These are phyloP conservation scores for Hypsopygia costalis DNA, from an alignment of 2,888 invertebrate genomes.

Conservation along the genomic window DNA sequence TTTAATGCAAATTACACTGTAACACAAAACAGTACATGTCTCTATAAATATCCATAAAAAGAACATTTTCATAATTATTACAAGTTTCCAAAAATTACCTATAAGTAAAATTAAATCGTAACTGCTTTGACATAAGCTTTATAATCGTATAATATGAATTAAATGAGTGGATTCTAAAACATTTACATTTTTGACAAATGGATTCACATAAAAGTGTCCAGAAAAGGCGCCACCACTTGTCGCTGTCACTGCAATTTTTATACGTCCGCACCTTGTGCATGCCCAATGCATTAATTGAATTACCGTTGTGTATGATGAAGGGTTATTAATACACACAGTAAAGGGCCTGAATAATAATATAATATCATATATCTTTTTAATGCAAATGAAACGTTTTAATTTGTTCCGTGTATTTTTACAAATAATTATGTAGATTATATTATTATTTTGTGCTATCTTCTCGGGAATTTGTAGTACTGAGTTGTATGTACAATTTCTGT, in stretches of 20 bases:
- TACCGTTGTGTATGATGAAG: background rate
- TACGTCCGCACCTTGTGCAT: slow-evolving; percentile 35
- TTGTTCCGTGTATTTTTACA: background rate
- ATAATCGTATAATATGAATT: background rate
- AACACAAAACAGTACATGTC: background rate
- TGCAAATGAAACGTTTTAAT: background rate
- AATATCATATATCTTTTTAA: too few species aligned
- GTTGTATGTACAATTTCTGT: too few species aligned
- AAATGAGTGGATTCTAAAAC: slow-evolving; percentile 14
- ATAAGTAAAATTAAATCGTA: background rate
- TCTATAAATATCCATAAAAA: background rate
- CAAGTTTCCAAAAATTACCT: background rate
- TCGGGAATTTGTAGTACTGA: too few species aligned
- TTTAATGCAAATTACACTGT: background rate
- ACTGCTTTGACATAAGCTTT: background rate
- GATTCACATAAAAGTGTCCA: slow-evolving; percentile 40
- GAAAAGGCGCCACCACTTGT: slow-evolving; percentile 51
- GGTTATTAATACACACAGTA: too few species aligned
- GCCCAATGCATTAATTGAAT: slow-evolving; percentile 17
- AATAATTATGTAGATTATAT: too few species aligned
- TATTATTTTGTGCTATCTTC: too few species aligned
- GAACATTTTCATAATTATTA: background rate
- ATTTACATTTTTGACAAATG: slow-evolving; percentile 48
- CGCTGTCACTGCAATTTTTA: slow-evolving; percentile 51
- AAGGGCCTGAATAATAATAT: too few species aligned